Evolutionary conservation across 2,113 vertebrate genomes (phyloP), one percentile per base, ranked within the genome.

Genomic region (Macquaria ambigua): DNA sequence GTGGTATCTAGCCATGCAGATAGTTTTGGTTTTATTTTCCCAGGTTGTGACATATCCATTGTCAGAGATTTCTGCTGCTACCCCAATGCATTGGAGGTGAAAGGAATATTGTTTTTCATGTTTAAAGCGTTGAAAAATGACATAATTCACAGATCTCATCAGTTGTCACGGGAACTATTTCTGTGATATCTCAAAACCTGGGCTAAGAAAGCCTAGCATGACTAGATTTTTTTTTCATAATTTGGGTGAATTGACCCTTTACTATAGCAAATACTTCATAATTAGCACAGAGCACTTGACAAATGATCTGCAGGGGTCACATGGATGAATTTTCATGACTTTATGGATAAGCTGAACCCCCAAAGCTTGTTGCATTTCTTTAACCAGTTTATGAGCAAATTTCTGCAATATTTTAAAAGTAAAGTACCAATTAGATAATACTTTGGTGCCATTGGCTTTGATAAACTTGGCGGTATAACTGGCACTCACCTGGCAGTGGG

Each of bases 401-500:
- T 14, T 56, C 58, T 81, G 62, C 46, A 69, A 48, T 64, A 50
- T 37, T 69, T 77, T 2, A 37, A 62, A 85, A 41, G 11, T 55
- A 41, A 78, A 69, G 7, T 18, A 61, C 28, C 15, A 14, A 63
- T 64, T 48, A n/a, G 8, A 71, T 41, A n/a, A 61, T 31, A 48
- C 9, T 41, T 55, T n/a, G n/a, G 31, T 78, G 77, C 63, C 58
- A 70, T 1, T 48, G 37, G 31, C 41, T 68, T 72, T 63, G 50
- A n/a, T 20, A 61, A 75, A 80, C 25, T 21, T 10, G 28, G 9
- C 14, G 18, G 18, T 41, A 68, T 50, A 59, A 43, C 15, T 68
- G 58, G 71, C 52, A 68, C 63, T 46, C 66, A 72, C 70, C 63
- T 82, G 83, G 81, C 77, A 71, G 69, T 61, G 41, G 43, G 74